phyloP scores from a whole-genome alignment of 1,140 invertebrate species.

The Lepidurus arcticus region DNA sequence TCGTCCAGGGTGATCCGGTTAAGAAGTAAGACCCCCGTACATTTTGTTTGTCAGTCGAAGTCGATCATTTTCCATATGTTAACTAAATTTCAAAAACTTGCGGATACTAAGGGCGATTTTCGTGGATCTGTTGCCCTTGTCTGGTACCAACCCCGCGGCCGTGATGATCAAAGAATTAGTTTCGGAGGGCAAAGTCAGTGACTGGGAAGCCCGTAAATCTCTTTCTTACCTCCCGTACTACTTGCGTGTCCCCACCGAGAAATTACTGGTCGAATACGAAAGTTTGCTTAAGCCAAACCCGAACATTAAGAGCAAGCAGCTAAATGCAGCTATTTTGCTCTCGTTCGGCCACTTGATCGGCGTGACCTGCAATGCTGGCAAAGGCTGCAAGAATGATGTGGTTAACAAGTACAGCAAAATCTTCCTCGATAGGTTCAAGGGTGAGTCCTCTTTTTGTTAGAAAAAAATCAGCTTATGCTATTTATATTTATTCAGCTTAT shows the following conservation, averaged over 20 bases:
- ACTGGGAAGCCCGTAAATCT: slow-evolving; percentile 32
- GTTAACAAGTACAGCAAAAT: slow-evolving; percentile 31
- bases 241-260: slow-evolving; percentile 33
- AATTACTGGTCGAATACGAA: slow-evolving; percentile 31
- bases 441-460: neutral
- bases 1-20: slow-evolving; percentile 3
- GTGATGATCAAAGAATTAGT: slow-evolving; percentile 33
- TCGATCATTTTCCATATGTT: neutral
- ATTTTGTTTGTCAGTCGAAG: slow-evolving; percentile 1
- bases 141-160: slow-evolving; percentile 34
- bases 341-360: slow-evolving; percentile 32
- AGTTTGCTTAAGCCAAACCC: slow-evolving; percentile 28
- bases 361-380: slow-evolving; percentile 27
- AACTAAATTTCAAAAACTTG: neutral
- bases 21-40: slow-evolving; percentile 24
- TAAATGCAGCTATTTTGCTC: slow-evolving; percentile 29
- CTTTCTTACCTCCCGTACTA: slow-evolving; percentile 33
- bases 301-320: slow-evolving; percentile 30
- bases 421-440: slow-evolving; percentile 31
- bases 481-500: no score
- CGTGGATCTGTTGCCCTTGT: slow-evolving; percentile 25
- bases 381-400: slow-evolving; percentile 28
- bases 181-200: slow-evolving; percentile 23
- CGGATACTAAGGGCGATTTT: slow-evolving; percentile 25
- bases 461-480: no score